A percentile compares a stretch with the other conserved stretches of the same genome.
Conservation (phyloP, 2,888 invertebrate species). For the Drosophila koepferae region DNA sequence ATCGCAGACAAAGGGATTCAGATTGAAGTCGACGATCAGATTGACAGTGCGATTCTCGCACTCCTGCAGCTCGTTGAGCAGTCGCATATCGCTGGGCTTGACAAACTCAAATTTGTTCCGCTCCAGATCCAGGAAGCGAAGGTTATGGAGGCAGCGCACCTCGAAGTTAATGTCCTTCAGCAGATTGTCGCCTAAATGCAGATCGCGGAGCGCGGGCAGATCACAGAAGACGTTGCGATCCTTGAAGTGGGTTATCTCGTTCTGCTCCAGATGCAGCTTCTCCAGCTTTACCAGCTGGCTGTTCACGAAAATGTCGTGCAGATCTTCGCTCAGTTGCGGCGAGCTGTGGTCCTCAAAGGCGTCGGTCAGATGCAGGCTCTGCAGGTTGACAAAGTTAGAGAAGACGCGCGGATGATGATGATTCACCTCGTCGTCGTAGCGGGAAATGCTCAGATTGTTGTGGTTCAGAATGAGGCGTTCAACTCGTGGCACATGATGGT, state of each 20-base stretch:
- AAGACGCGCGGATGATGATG: conserved; percentile 89
- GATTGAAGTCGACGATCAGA: conserved; percentile 88
- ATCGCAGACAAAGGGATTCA: conserved; percentile 90
- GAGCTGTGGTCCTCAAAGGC: conserved; percentile 89
- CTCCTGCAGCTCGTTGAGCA: conserved; percentile 87
- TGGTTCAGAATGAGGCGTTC: conserved; percentile 89
- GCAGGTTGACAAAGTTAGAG: conserved; percentile 89
- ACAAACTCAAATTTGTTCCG: conserved; percentile 88
- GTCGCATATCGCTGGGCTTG: conserved; percentile 86
- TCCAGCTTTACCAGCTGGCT: conserved; percentile 88
- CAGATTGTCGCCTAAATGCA: conserved; percentile 89
- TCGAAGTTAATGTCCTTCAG: conserved; percentile 88
- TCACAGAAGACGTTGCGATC: conserved; percentile 90
- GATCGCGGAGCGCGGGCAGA: conserved; percentile 88
- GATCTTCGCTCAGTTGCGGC: conserved; percentile 87
- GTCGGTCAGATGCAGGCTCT: conserved; percentile 90
- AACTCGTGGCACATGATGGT: conserved; percentile 90
- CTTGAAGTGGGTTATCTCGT: conserved; percentile 89
- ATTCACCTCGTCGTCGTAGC: conserved; percentile 86
- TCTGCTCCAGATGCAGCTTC: conserved; percentile 91
- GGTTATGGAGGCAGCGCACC: conserved; percentile 88
- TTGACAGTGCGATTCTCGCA: conserved; percentile 83
- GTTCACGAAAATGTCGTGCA: conserved; percentile 90
- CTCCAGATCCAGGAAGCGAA: conserved; percentile 89
- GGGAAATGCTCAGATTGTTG: conserved; percentile 88